Base-by-base conservation (phyloP, 2,797 vertebrate species). In the Rhodeus uyekii region DNA sequence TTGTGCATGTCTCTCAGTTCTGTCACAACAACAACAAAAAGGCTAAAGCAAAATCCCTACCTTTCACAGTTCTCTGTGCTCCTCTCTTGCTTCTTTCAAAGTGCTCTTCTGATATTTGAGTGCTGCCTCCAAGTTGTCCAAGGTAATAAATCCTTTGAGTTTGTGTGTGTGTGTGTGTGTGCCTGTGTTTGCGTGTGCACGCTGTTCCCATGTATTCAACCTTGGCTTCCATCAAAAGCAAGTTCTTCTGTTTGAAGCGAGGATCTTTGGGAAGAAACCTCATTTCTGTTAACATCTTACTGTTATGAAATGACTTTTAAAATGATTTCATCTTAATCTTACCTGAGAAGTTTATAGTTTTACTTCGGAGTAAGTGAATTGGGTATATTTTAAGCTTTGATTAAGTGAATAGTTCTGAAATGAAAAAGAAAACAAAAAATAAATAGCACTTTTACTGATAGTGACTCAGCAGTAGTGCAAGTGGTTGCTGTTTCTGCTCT, bases 131-230 rank as follows among this genome's bases (percentile, higher is more conserved):
- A 88, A 88, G 90, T 90, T 91, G 87, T 91, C 88, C 85, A 86
- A 77, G 86, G 94, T 93, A 94, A 95, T 94, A 94, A 93, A 95
- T 94, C 92, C 92, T 86, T 91, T 85, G 83, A 86, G 90, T 84
- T 84, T 87, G 82, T 29, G 50, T 84, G 86, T 87, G 82, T 80
- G 84, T 84, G 85, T 76, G 78, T 75, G 90, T 48, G 76, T 63
- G 22, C 24, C 8, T 71, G 68, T 85, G 86, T 19, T 78, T 73
- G 91, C 34, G 65, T 14, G 29, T 75, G 90, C 44, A 53, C 16
- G 78, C 48, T 71, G 89, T 88, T 87, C 91, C 82, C 86, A 86
- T 88, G 87, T 87, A 87, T 90, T 89, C 87, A 80, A 76, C 86
- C 82, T 84, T 86, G 80, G 84, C 67, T 88, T 91, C 91, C 89